Evolutionary conservation across 2,797 vertebrate genomes (phyloP).

Genomic region (Cephalopachus bancanus): DNA sequence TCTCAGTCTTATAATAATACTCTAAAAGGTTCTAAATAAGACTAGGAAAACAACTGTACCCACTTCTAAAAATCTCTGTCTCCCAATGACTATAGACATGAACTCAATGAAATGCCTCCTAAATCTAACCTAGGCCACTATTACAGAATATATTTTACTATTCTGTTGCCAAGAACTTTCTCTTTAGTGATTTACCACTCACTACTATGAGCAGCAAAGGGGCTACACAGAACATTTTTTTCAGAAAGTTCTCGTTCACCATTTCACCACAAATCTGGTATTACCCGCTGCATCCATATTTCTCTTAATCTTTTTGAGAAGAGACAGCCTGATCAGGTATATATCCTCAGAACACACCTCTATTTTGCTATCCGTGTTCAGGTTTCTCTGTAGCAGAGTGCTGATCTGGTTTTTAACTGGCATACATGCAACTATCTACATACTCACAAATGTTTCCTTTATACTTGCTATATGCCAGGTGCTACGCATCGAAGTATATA

Average conservation of each 20-base stretch:
- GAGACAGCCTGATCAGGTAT: background rate
- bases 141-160: background rate
- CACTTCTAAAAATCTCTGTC: background rate
- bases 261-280: conserved; percentile 40
- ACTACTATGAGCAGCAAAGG: background rate
- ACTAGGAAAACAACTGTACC: background rate
- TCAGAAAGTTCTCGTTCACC: background rate
- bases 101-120: background rate
- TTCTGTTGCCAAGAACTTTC: background rate
- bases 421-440: background rate
- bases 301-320: background rate
- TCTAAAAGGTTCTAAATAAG: conserved; percentile 17
- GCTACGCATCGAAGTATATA: background rate
- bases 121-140: background rate
- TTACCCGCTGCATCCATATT: background rate
- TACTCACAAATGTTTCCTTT: background rate
- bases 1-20: background rate
- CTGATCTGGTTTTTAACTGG: background rate
- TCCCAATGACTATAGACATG: background rate
- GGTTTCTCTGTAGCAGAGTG: background rate
- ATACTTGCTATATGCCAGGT: background rate
- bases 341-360: background rate
- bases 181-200: background rate
- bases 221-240: background rate
- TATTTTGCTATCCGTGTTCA: background rate